A percentile compares a stretch with the other conserved stretches of the same genome.
phyloP scores from a whole-genome alignment of 2,113 vertebrate genomes.

The Romanogobio albipinnatus region DNA sequence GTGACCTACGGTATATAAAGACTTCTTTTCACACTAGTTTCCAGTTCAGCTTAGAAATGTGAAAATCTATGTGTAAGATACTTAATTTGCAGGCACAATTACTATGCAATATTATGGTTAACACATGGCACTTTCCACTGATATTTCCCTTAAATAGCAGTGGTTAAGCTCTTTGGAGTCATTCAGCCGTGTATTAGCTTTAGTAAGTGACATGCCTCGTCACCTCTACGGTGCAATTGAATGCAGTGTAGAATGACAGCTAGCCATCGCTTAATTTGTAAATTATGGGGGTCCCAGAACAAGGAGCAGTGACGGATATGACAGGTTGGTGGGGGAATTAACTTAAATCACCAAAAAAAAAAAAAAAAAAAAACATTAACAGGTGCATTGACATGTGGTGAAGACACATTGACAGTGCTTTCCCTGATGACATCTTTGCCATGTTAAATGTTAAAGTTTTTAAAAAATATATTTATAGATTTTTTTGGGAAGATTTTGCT shows the following conservation, averaged over 20 bases:
- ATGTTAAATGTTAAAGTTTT: not conserved
- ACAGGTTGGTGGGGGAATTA: not conserved
- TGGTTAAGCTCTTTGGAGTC: constrained; percentile 10
- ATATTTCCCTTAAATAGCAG: not conserved
- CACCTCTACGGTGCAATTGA: constrained; percentile 11
- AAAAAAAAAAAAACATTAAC: not conserved
- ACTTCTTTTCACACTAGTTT: not conserved
- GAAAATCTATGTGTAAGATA: not conserved
- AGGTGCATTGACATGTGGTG: not conserved
- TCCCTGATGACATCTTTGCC: not conserved
- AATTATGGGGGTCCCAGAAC: constrained; percentile 9
- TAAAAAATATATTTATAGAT: not conserved
- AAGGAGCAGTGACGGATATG: not conserved
- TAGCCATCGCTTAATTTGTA: constrained; percentile 1
- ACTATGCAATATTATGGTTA: not conserved
- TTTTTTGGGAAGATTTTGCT: not conserved
- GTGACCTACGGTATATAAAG: not conserved
- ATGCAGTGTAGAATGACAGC: not conserved
- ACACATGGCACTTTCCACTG: not conserved
- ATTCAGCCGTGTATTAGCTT: not conserved
- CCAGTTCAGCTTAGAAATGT: not conserved
- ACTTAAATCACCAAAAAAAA: not conserved
- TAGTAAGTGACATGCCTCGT: constrained; percentile 12
- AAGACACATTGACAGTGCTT: too few relatives aligned
- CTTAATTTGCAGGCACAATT: not conserved